phyloP scores from a whole-genome alignment of 1,140 invertebrate species.

The Bradynema listronoti region DNA sequence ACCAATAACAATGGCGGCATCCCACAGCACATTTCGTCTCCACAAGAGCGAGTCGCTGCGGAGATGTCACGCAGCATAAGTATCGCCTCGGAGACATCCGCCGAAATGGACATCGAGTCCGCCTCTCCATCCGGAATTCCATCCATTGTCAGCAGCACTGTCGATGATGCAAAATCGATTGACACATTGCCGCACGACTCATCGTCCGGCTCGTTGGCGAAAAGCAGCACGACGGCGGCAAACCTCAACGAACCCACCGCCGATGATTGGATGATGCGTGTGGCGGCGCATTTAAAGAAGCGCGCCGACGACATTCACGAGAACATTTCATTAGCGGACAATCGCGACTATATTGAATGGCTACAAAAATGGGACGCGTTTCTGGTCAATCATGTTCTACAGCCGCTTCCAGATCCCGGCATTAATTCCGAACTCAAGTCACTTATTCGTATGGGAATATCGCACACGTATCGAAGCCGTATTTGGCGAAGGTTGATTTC shows the following conservation, averaged over 20 bases:
- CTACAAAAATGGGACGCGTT: conserved; percentile 36
- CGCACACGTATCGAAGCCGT: conserved; percentile 57
- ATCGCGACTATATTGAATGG: conserved; percentile 36
- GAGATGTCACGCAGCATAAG: not conserved
- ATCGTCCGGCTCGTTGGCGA: too few species aligned
- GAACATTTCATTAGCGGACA: conserved; percentile 22
- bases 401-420: conserved; percentile 8
- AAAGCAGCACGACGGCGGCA: too few species aligned
- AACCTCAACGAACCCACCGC: too few species aligned
- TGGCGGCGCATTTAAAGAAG: conserved; percentile 34
- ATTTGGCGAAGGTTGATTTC: conserved; percentile 47
- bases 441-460: conserved; percentile 57
- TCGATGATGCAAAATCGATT: not conserved
- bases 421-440: conserved; percentile 52
- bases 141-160: not conserved
- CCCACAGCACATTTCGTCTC: too few species aligned
- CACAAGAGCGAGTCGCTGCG: not conserved
- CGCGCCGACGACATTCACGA: conserved; percentile 30
- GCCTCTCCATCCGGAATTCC: not conserved
- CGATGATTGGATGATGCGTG: conserved; percentile 22
- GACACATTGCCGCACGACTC: too few species aligned
- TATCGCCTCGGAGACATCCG: not conserved
- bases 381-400: conserved; percentile 36
- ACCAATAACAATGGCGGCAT: too few species aligned
- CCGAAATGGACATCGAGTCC: not conserved